Evolutionary conservation across 2,888 invertebrate species (phyloP).

Genomic region (Aspidapion aeneum): DNA sequence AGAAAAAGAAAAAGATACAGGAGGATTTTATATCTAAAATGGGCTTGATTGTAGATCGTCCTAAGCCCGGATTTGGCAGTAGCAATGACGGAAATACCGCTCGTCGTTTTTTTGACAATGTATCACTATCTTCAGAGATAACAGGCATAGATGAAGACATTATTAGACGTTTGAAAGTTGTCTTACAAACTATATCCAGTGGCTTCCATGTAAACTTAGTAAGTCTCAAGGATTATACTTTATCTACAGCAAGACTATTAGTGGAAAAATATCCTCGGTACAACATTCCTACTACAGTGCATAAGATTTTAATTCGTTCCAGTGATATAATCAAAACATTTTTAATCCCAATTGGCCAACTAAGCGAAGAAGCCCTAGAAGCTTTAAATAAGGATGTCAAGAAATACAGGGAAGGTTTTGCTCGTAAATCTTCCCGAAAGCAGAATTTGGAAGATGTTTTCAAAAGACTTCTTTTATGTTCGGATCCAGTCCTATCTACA

Average conservation of each 20-base stretch:
- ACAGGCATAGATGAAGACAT: slow-evolving; percentile 1
- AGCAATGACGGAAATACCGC: slow-evolving; percentile 23
- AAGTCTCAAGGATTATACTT: background rate
- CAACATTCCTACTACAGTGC: background rate
- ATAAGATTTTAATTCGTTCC: background rate
- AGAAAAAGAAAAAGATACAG: slow-evolving; percentile 1
- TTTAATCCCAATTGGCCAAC: too few species aligned
- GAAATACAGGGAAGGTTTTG: too few species aligned
- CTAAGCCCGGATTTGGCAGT: slow-evolving; percentile 25
- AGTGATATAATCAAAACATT: too few species aligned
- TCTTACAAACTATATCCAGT: background rate
- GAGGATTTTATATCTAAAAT: slow-evolving; percentile 21
- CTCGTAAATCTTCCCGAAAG: too few species aligned
- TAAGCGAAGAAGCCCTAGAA: too few species aligned
- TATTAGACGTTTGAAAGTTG: background rate
- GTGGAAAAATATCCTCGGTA: too few species aligned
- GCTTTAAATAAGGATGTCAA: too few species aligned
- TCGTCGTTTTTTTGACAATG: slow-evolving; percentile 6
- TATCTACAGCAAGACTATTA: too few species aligned
- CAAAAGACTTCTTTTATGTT: too few species aligned
- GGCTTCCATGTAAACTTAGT: background rate
- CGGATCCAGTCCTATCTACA: too few species aligned
- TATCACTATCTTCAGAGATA: slow-evolving; percentile 1
- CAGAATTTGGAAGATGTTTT: too few species aligned
- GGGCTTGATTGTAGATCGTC: slow-evolving; percentile 25